Base-by-base conservation (phyloP, 2,797 vertebrate species). In the Coregonus sp. region DNA sequence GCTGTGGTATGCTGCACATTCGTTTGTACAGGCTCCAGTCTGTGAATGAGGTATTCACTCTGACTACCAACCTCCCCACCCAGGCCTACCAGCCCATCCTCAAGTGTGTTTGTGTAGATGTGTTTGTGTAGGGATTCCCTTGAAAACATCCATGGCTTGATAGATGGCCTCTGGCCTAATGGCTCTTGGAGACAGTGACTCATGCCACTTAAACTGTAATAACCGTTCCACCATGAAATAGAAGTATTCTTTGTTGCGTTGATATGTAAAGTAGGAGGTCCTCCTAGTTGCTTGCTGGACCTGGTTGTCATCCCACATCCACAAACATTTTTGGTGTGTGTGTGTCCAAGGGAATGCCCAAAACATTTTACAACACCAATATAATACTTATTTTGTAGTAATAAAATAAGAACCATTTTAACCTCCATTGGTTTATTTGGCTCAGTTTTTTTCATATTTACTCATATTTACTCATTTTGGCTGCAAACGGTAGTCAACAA, bases 51-150 rank as follows among this genome's bases (percentile, higher is more conserved):
- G 72, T 75, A 80, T 87, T 91, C 84, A 73, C 47, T 82, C 75
- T 47, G 40, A 61, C 18, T 15, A 69, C 77, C 71, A 50, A 31
- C n/a, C 37, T 71, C 56, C 75, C 29, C 37, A 69, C 74, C 74
- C 67, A 12, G 6, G 37, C 15, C 25, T 54, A 29, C 63, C 61
- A 35, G 14, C 52, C 88, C 76, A 35, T 16, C 81, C 81, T 85
- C 72, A 80, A 80, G 70, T 75, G 82, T 80, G 83, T 85, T 85
- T 85, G 77, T 67, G 18, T 79, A 86, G 86, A 25, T 75, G 82
- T 80, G 83, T 85, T 85, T 85, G 77, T 67, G 18, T 79, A 86
- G 86, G 88, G 89, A 91, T 91, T 91, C 90, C 90, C 89, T 86
- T 72, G 83, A 87, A 88, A 77, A 80, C 79, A 71, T 80, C 77